Evolutionary conservation across 2,888 invertebrate genomes (phyloP), one percentile per base, ranked within the genome.

Genomic region (Steinernema carpocapsae): DNA sequence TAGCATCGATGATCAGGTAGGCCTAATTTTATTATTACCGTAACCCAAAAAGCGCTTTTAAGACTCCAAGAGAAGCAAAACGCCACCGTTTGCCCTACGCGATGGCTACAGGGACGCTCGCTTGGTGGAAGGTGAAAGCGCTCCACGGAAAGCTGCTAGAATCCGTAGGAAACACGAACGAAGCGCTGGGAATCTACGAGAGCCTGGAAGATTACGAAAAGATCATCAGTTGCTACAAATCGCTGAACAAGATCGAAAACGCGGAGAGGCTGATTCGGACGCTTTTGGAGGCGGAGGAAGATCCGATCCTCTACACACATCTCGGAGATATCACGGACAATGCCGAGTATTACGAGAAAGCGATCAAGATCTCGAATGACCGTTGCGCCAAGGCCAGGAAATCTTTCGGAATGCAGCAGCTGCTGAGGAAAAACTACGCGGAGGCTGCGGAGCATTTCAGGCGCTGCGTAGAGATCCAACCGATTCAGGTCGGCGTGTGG

Each of bases 251-350:
- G 81, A 90, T 92, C 46, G 94, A 96, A 85, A 94, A 93, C 91
- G 96, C 97, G 24, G 94, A 94, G 7, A 93, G 94, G 88, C 90
- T 97, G 52, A 94, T 97, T 79, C 91, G 92, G 73, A 92, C 94
- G 85, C 93, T 94, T 88, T 82, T 91, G 19, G 91, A 91, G 1
- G 91, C 92, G 77, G 91, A 92, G 74, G 93, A 94, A 73, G 93
- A 94, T 0, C 93, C 94, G 0, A 92, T 93, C 87, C 89, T 97
- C 26, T 93, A 93, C 90, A 97, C 97, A 88, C 91, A 94, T 51
- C 90, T 97, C n/a, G 95, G 95, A 2, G 95, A 96, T 89, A 92
- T 93, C 0, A 73, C 75, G 19, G 19, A 59, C 32, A 71, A 78
- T 37, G 70, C 74, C n/a, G 48, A 75, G 32, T 72, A 73, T 48